These are phyloP conservation scores for Blastobasis adustella DNA, from an alignment of 2,888 invertebrate genomes.

Conservation along the genomic window DNA sequence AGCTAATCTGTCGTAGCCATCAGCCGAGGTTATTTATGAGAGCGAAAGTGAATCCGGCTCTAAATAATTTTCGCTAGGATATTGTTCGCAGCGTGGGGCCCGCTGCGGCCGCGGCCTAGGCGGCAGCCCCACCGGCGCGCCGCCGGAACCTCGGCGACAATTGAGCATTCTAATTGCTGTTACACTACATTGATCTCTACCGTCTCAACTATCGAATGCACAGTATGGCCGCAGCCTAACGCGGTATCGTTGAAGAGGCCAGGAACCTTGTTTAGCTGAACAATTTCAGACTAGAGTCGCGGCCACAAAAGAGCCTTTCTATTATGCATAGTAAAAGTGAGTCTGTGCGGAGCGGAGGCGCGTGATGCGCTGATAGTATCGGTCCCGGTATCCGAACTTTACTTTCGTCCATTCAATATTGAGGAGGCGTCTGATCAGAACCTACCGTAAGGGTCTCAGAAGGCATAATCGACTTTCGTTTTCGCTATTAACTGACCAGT, in stretches of 20 bases:
- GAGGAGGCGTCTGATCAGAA: slow-evolving; percentile 18
- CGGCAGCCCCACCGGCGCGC: slow-evolving; percentile 3
- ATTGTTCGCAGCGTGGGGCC: slow-evolving; percentile 63
- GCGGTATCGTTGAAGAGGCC: too few species aligned
- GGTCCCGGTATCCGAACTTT: slow-evolving; percentile 20
- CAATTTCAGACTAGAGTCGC: background rate
- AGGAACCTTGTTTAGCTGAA: background rate
- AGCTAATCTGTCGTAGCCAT: slow-evolving; percentile 33
- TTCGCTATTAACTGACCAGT: slow-evolving; percentile 21
- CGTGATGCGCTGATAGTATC: slow-evolving; percentile 24
- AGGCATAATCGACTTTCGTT: slow-evolving; percentile 28
- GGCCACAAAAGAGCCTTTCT: background rate
- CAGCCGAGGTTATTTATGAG: slow-evolving; percentile 29
- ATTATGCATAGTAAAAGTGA: background rate
- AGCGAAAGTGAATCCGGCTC: slow-evolving; percentile 62
- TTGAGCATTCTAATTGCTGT: background rate
- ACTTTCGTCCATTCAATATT: slow-evolving; percentile 30
- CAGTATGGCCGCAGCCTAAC: background rate
- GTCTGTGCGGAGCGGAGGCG: slow-evolving; percentile 1
- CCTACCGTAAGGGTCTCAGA: slow-evolving; percentile 19
- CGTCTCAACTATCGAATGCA: background rate
- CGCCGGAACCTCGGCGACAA: background rate
- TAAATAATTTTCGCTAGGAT: slow-evolving; percentile 63
- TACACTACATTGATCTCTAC: background rate
- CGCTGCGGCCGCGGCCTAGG: slow-evolving; percentile 13